Evolutionary conservation across 1,140 invertebrate species (phyloP).

Genomic region (Chironomus tepperi): DNA sequence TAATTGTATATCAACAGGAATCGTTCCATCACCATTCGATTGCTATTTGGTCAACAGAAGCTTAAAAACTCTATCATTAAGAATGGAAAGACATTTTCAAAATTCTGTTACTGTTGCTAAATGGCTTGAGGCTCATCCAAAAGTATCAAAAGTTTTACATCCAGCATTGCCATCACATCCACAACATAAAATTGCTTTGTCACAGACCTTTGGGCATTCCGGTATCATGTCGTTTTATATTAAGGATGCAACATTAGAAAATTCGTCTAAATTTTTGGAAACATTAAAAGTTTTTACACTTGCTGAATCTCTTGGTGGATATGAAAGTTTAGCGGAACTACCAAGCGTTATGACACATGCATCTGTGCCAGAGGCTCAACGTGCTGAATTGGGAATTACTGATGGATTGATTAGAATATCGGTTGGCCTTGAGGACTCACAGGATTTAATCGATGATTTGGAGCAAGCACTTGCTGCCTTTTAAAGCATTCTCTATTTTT

Average conservation of each 20-base stretch:
- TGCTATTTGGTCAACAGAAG: slow-evolving; percentile 68
- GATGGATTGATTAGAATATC: slow-evolving; percentile 84
- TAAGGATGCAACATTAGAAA: slow-evolving; percentile 48
- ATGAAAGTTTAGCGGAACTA: slow-evolving; percentile 57
- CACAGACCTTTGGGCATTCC: slow-evolving; percentile 60
- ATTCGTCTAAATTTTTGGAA: slow-evolving; percentile 52
- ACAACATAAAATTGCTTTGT: slow-evolving; percentile 57
- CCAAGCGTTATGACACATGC: slow-evolving; percentile 55
- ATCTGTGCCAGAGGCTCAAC: slow-evolving; percentile 61
- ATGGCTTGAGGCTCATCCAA: slow-evolving; percentile 55
- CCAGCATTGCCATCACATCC: slow-evolving; percentile 65
- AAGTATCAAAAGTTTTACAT: slow-evolving; percentile 55
- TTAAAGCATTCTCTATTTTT: slow-evolving; percentile 27
- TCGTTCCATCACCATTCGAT: slow-evolving; percentile 75
- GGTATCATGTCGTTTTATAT: slow-evolving; percentile 70
- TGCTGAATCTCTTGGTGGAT: slow-evolving; percentile 70
- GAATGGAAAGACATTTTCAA: slow-evolving; percentile 67
- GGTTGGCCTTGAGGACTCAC: slow-evolving; percentile 79
- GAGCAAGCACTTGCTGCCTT: slow-evolving; percentile 59
- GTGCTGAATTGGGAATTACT: slow-evolving; percentile 69
- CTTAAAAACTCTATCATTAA: slow-evolving; percentile 65
- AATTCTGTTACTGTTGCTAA: slow-evolving; percentile 61
- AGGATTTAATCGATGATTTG: slow-evolving; percentile 84
- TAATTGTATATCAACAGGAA: slow-evolving; percentile 50
- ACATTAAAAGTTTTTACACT: slow-evolving; percentile 55